phyloP scores from a whole-genome alignment of 2,113 vertebrate species.

The Suncus etruscus region DNA sequence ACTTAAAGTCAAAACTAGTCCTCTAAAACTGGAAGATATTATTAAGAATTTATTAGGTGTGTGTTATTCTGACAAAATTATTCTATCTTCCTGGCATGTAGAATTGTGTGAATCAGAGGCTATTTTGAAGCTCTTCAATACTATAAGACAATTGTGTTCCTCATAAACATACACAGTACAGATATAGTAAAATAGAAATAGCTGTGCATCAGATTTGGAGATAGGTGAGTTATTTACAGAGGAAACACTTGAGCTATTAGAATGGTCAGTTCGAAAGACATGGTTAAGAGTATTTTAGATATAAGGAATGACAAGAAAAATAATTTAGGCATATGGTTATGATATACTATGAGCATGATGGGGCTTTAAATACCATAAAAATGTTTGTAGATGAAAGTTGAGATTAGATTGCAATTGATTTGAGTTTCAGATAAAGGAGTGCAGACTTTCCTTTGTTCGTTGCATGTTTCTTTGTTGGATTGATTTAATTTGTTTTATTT shows the following conservation, averaged over 20 bases:
- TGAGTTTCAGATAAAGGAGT: neutral
- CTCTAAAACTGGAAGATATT: neutral
- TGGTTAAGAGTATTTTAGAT: neutral
- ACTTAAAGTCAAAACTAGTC: slow-evolving; percentile 20
- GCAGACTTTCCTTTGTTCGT: neutral
- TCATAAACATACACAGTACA: slow-evolving; percentile 5
- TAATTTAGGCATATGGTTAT: too few species aligned
- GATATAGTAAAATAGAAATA: neutral
- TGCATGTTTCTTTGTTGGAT: neutral
- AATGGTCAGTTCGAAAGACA: slow-evolving; percentile 9
- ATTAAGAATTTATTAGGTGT: slow-evolving; percentile 4
- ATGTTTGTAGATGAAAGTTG: neutral
- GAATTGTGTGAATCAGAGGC: neutral
- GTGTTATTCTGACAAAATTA: neutral
- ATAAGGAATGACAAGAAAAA: neutral
- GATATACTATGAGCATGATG: too few species aligned
- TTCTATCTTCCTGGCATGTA: neutral
- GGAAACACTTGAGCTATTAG: neutral
- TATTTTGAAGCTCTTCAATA: neutral
- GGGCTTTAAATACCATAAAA: too few species aligned
- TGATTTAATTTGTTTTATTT: neutral
- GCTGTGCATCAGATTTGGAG: neutral
- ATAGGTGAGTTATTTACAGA: neutral
- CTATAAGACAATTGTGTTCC: neutral
- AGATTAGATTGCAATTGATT: neutral